A percentile compares a stretch with the other conserved stretches of the same genome.
Conservation (phyloP, 1,140 invertebrate species). For the Subanguina moxae region DNA sequence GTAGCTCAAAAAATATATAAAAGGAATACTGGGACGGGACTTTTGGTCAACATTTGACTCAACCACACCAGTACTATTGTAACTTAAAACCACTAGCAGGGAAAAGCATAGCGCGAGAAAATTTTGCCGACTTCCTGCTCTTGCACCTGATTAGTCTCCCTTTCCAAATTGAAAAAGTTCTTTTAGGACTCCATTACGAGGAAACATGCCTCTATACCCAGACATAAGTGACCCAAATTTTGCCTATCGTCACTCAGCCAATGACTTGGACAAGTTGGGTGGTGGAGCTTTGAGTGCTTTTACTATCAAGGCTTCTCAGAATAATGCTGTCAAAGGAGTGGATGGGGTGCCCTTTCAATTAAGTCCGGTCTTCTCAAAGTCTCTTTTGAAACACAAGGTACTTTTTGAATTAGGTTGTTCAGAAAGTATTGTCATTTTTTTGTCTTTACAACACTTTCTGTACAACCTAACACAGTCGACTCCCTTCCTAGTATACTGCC, state of each 20-base stretch:
- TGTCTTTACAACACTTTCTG: no score
- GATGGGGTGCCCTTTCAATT: conserved; percentile 32
- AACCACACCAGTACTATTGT: no score
- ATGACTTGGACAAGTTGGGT: conserved; percentile 28
- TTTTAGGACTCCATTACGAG: neutral
- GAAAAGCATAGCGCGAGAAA: conserved; percentile 4
- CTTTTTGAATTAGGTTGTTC: neutral
- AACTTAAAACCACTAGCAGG: neutral
- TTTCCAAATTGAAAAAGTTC: neutral
- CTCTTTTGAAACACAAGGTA: conserved; percentile 5
- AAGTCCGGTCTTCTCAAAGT: conserved; percentile 18
- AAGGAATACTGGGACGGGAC: no score
- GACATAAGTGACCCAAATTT: neutral
- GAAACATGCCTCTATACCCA: neutral
- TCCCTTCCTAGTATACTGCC: neutral
- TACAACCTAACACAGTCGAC: no score
- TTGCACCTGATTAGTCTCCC: no score
- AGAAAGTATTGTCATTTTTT: no score
- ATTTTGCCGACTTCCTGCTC: no score
- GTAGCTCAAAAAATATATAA: no score
- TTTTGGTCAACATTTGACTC: no score
- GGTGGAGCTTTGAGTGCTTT: conserved; percentile 6
- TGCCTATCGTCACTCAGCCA: conserved; percentile 28
- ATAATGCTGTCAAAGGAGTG: conserved; percentile 15
- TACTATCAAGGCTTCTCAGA: conserved; percentile 16